Conservation (phyloP, 2,888 invertebrate species). For the Meghimatium bilineatum region DNA sequence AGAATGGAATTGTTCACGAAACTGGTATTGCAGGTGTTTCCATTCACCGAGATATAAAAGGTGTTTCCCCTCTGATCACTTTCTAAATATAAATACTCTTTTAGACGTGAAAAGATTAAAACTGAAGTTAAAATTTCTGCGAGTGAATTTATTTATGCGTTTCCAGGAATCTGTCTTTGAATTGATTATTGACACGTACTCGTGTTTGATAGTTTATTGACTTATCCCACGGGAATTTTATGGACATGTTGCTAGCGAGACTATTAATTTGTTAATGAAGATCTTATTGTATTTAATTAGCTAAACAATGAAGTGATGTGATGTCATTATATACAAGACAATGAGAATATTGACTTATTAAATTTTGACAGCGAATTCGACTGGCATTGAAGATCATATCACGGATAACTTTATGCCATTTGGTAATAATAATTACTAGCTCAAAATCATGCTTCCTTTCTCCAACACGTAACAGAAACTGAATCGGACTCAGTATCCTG, state of each 20-base stretch:
- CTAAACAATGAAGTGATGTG: not conserved
- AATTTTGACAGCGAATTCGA: not conserved
- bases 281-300: not conserved
- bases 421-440: too few relatives aligned
- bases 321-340: not conserved
- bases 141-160: not conserved
- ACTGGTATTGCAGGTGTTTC: constrained; percentile 18
- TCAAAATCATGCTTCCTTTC: too few relatives aligned
- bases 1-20: constrained; percentile 7
- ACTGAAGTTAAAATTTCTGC: not conserved
- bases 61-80: not conserved
- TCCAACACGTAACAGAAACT: too few relatives aligned
- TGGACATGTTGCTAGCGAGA: constrained; percentile 11
- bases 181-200: not conserved
- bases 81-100: not conserved
- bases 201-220: not conserved
- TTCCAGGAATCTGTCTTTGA: not conserved
- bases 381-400: not conserved
- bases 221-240: not conserved
- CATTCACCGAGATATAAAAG: not conserved
- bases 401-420: too few relatives aligned
- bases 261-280: not conserved
- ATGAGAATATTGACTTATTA: too few relatives aligned
- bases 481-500: too few relatives aligned
- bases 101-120: not conserved